These are phyloP conservation scores for Trachythela sp. DNA, from an alignment of 64 coral and sea anemone species.

Conservation along the genomic window DNA sequence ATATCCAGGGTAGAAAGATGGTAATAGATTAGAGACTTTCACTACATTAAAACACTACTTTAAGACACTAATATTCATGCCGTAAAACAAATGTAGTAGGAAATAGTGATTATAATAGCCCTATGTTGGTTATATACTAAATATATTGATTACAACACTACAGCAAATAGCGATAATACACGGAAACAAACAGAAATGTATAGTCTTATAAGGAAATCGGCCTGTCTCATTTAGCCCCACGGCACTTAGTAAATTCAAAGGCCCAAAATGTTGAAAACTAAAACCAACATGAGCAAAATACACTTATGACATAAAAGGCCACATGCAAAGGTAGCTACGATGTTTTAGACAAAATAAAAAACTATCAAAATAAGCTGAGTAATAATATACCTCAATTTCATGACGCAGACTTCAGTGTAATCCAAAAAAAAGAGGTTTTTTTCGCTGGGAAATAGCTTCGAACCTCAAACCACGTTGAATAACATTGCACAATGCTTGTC, in stretches of 20 bases:
- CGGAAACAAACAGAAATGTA: background rate
- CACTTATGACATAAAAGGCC: background rate
- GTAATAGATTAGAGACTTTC: background rate
- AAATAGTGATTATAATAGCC: background rate
- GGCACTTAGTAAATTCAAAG: too few species aligned
- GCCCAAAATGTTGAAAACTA: background rate
- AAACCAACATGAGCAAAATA: background rate
- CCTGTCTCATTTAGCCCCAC: slow-evolving; percentile 6
- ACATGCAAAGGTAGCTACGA: background rate
- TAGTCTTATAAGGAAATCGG: background rate
- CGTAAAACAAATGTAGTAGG: background rate
- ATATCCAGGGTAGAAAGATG: background rate
- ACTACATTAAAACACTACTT: background rate
- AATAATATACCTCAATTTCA: too few species aligned
- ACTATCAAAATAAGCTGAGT: too few species aligned
- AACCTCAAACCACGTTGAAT: too few species aligned
- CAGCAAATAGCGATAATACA: background rate
- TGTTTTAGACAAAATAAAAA: too few species aligned
- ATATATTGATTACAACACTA: background rate
- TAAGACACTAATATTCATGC: background rate
- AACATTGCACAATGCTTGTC: too few species aligned
- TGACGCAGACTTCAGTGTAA: too few species aligned
- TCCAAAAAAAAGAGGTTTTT: too few species aligned
- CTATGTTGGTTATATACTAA: background rate
- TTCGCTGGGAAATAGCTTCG: too few species aligned